Base-by-base conservation (phyloP, 2,888 invertebrate species). In the Cyclophora punctaria region DNA sequence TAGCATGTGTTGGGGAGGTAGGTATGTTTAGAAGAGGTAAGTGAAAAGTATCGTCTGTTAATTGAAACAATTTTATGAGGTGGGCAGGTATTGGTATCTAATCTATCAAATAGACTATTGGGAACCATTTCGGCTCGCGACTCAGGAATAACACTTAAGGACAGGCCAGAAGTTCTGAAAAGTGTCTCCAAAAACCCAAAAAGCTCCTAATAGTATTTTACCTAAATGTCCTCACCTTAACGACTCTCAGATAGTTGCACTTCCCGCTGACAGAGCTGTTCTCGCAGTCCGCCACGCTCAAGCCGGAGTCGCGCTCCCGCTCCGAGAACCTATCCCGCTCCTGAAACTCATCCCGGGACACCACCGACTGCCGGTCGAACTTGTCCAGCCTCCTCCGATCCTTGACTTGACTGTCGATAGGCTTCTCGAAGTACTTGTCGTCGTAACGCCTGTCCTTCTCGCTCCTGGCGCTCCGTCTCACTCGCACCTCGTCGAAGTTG, bases 201-300 rank as follows among this genome's bases (percentile, higher is more conserved):
- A 20, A 20, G 20, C 20, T 20, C 20, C 2, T 1, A 20, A 20
- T 20, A 20, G 20, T n/a, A n/a, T 2, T 20, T 1, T 20, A 5
- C 43, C n/a, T 43, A 4, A n/a, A 20, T n/a, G 20, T 20, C 20
- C 34, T 57, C 59, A 86, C 87, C 74, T 87, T 87, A 0, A 87
- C 85, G 41, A 76, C 78, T 59, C 73, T 78, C 50, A 87, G 68
- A 54, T 79, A 86, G 60, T 82, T 84, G 53, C 86, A 87, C 51
- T 69, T 75, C 2, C 80, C 85, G 53, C 87, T 87, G 2, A 81
- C 56, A 0, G 81, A 84, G 51, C 86, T 85, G 2, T 72, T 80
- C 48, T 83, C 83, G 2, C 81, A 81, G 51, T 87, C 87, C 3
- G 81, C 86, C 20, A 80, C 80, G 51, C 87, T 87, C 51, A 86